A percentile compares a stretch with the other conserved stretches of the same genome.
These are phyloP conservation scores for Clupea harengus DNA, from an alignment of 2,113 vertebrate genomes.

Conservation along the genomic window DNA sequence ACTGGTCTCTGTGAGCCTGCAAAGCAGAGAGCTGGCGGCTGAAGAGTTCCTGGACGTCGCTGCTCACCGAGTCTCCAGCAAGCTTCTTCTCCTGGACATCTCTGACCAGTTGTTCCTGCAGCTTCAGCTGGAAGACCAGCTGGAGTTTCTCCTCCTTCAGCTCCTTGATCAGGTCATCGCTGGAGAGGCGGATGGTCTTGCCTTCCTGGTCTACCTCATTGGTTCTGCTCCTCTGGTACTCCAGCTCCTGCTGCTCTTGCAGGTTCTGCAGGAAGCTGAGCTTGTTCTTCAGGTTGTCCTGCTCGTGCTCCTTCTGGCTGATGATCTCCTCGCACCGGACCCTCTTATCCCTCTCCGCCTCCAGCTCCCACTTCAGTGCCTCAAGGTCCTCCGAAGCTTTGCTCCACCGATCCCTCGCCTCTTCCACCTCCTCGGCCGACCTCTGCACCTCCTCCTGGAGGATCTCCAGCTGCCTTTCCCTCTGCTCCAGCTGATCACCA, in stretches of 20 bases:
- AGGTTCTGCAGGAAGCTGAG: conserved; percentile 49
- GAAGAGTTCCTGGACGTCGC: conserved; percentile 56
- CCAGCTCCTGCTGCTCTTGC: conserved; percentile 21
- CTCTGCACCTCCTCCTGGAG: conserved; percentile 62
- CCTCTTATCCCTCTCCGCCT: conserved; percentile 52
- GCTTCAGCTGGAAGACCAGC: conserved; percentile 55
- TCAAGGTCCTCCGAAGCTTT: conserved; percentile 63
- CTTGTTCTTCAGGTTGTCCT: conserved; percentile 57
- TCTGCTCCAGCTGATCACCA: conserved; percentile 65
- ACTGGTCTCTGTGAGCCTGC: conserved; percentile 60
- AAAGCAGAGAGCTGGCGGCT: conserved; percentile 50
- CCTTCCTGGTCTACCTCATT: neutral
- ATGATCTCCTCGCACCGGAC: conserved; percentile 50
- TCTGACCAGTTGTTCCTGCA: conserved; percentile 65
- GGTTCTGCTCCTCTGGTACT: conserved; percentile 26
- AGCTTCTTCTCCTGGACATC: conserved; percentile 66
- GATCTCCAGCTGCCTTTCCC: conserved; percentile 62
- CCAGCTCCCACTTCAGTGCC: conserved; percentile 48
- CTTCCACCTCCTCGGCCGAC: conserved; percentile 62
- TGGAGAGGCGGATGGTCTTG: conserved; percentile 31
- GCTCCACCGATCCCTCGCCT: conserved; percentile 66
- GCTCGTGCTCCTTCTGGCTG: conserved; percentile 50
- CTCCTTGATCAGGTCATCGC: conserved; percentile 55
- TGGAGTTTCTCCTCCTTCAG: conserved; percentile 58
- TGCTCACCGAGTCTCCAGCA: conserved; percentile 50